phyloP scores from a whole-genome alignment of 1,140 invertebrate species.

The Leptinotarsa lineolata region DNA sequence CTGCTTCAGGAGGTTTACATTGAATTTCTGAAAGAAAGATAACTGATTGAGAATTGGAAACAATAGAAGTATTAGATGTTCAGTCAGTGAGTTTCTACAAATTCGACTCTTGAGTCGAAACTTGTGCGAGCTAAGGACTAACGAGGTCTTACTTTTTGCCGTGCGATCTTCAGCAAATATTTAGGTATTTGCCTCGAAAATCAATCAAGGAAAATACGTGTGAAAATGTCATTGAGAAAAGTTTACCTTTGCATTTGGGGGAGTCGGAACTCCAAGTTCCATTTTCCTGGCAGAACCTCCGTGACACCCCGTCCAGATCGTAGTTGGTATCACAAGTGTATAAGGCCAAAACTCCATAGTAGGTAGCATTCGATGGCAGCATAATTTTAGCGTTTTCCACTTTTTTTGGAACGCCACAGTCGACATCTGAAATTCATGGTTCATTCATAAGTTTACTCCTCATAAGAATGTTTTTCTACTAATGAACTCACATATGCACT shows the following conservation, averaged over 20 bases:
- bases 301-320: slow-evolving; percentile 78
- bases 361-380: slow-evolving; percentile 81
- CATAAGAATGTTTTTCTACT: neutral
- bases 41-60: too few relatives aligned
- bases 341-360: slow-evolving; percentile 80
- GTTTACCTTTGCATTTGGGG: slow-evolving; percentile 74
- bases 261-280: slow-evolving; percentile 82
- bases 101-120: too few relatives aligned
- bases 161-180: too few relatives aligned
- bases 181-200: neutral
- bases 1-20: slow-evolving; percentile 72
- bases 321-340: slow-evolving; percentile 85
- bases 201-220: neutral
- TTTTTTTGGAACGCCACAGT: slow-evolving; percentile 76
- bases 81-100: too few relatives aligned
- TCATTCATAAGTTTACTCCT: neutral
- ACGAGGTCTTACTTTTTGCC: too few relatives aligned
- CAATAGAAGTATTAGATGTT: too few relatives aligned
- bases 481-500: slow-evolving; percentile 78
- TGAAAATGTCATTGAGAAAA: neutral
- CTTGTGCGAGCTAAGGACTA: too few relatives aligned
- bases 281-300: slow-evolving; percentile 83
- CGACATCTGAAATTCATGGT: slow-evolving; percentile 69
- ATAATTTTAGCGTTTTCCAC: slow-evolving; percentile 76
- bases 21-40: slow-evolving; percentile 69